Percentiles rank a stretch among this genome's conserved stretches.
Evolutionary conservation across 2,888 invertebrate genomes (phyloP).

Genomic region (Pedicia rivosa): DNA sequence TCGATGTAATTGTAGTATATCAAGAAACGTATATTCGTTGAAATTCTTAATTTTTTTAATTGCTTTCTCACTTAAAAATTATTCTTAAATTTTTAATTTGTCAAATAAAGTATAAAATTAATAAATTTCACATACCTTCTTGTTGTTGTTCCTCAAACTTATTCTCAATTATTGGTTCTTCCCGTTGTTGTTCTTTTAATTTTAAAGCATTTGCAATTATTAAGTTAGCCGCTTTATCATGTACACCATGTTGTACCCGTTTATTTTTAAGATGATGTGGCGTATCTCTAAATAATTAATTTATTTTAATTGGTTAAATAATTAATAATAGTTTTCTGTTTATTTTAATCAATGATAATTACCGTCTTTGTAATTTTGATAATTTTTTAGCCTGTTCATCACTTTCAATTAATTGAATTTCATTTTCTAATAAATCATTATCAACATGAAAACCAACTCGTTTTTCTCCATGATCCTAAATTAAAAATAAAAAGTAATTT

Average conservation of each 20-base stretch:
- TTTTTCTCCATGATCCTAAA: slow-evolving; percentile 34
- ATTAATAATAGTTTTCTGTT: not conserved
- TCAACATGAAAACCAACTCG: slow-evolving; percentile 46
- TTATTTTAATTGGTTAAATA: not conserved
- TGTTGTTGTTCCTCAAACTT: slow-evolving; percentile 18
- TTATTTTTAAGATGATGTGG: slow-evolving; percentile 99
- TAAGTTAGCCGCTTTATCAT: slow-evolving; percentile 55
- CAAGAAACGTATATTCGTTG: no score
- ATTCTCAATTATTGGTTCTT: slow-evolving; percentile 1
- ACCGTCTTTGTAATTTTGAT: slow-evolving; percentile 31
- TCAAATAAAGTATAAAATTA: no score
- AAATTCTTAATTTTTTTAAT: no score
- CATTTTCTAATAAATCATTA: slow-evolving; percentile 19
- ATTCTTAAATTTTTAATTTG: no score
- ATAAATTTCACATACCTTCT: no score
- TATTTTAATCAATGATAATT: slow-evolving; percentile 3
- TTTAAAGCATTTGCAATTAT: slow-evolving; percentile 33
- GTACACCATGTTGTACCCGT: slow-evolving; percentile 52
- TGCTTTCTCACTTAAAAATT: no score
- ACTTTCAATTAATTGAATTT: slow-evolving; percentile 15
- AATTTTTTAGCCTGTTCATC: slow-evolving; percentile 29
- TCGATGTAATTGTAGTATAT: no score
- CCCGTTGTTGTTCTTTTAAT: slow-evolving; percentile 17
- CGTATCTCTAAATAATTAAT: slow-evolving; percentile 65
- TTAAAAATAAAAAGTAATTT: slow-evolving; percentile 3